Conservation (phyloP, 2,797 vertebrate genomes). For the Todus mexicanus region DNA sequence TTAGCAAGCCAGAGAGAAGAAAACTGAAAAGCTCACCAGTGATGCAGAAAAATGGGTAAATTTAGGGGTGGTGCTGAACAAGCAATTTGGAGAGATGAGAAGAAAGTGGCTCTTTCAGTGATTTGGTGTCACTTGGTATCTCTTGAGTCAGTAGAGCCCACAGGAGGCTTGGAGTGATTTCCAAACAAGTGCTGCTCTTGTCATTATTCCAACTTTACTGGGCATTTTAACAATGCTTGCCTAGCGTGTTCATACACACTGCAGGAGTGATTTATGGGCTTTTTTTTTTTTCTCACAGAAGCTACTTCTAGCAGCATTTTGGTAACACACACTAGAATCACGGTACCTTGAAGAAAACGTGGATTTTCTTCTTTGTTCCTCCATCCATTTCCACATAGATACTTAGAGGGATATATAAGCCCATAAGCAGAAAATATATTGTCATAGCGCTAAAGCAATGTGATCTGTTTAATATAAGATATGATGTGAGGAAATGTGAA, state of each 20-base stretch:
- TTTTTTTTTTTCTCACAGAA: background rate
- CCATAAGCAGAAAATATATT: background rate
- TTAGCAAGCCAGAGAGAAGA: background rate
- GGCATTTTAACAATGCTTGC: background rate
- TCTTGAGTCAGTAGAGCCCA: background rate
- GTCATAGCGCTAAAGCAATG: background rate
- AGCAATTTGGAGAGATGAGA: background rate
- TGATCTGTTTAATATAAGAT: background rate
- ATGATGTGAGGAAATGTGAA: background rate
- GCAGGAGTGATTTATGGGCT: background rate
- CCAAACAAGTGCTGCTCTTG: background rate
- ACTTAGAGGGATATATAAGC: background rate
- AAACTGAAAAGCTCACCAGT: background rate
- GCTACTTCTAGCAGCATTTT: background rate
- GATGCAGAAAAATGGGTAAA: background rate
- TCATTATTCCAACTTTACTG: background rate
- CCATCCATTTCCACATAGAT: background rate
- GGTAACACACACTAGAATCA: background rate
- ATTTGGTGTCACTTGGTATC: background rate
- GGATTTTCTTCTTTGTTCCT: background rate
- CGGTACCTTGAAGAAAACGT: background rate
- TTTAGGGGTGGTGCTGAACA: background rate
- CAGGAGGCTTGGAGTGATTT: slow-evolving; percentile 15
- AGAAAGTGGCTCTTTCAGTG: background rate
- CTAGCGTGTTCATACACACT: background rate